Conservation (phyloP, 92 coral and sea anemone genomes). For the Paramuricea clavata region DNA sequence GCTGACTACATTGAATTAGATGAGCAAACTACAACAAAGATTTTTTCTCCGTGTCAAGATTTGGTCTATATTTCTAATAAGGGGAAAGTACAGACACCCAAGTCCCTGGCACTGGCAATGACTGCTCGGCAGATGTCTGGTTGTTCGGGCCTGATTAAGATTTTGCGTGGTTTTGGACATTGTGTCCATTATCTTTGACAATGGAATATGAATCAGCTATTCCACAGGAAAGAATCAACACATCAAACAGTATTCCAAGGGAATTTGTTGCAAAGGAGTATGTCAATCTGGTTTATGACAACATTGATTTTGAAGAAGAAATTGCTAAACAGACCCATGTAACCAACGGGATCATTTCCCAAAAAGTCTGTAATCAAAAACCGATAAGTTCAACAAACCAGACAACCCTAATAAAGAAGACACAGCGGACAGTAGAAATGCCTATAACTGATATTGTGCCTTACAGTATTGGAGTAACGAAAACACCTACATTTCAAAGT, state of each 20-base stretch:
- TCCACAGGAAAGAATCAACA: constrained; percentile 33
- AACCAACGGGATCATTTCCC: constrained; percentile 57
- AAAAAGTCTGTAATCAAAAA: constrained; percentile 14
- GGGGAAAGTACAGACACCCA: no score
- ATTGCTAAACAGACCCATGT: no score
- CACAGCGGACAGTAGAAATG: no score
- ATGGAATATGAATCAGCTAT: constrained; percentile 61
- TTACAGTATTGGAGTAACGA: no score
- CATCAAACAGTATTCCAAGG: constrained; percentile 43
- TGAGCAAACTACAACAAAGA: not conserved
- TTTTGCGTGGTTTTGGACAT: constrained; percentile 57
- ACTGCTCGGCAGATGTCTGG: constrained; percentile 62
- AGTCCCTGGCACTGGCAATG: no score
- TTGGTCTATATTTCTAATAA: no score
- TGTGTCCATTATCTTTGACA: constrained; percentile 51
- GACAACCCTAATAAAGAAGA: no score
- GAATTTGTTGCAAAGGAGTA: constrained; percentile 34
- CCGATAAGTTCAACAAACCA: not conserved
- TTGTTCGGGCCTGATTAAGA: constrained; percentile 41
- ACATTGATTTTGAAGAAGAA: no score
- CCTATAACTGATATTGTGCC: no score
- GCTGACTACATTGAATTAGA: no score
- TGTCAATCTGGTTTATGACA: constrained; percentile 53
- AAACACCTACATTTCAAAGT: no score
- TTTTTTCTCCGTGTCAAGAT: not conserved